Conservation (phyloP, 2,113 vertebrate genomes). For the Pundamilia nyererei region DNA sequence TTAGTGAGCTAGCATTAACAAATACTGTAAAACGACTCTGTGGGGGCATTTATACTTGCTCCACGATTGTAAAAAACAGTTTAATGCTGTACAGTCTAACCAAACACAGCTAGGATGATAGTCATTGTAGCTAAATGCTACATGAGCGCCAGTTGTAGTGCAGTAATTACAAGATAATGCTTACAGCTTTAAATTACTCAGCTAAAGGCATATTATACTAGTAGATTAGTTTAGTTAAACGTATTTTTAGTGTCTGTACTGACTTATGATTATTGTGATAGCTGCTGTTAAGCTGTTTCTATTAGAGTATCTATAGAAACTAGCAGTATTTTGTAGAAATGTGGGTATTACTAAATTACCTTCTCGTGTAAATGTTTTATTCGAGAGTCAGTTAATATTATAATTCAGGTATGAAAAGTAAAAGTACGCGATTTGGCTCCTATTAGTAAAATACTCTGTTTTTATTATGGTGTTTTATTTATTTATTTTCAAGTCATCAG, state of each 20-base stretch:
- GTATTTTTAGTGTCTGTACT: not conserved
- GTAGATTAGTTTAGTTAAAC: not conserved
- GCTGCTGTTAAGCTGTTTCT: not conserved
- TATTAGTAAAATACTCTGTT: not conserved
- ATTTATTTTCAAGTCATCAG: not conserved
- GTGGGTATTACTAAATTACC: not conserved
- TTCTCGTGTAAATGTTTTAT: not conserved
- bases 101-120: not conserved
- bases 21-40: not conserved
- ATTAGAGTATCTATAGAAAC: not conserved
- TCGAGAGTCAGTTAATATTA: not conserved
- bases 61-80: accelerated
- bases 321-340: not conserved
- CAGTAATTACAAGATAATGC: not conserved
- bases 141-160: not conserved
- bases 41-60: accelerated
- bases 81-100: not conserved
- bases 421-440: not conserved
- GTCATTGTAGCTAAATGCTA: not conserved
- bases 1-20: not conserved
- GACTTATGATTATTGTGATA: not conserved
- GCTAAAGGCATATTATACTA: not conserved
- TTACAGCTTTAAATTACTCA: not conserved
- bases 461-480: not conserved
- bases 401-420: not conserved